These are phyloP conservation scores for Poeciliopsis presidionis DNA, from an alignment of 2,797 vertebrate species.

Conservation along the genomic window DNA sequence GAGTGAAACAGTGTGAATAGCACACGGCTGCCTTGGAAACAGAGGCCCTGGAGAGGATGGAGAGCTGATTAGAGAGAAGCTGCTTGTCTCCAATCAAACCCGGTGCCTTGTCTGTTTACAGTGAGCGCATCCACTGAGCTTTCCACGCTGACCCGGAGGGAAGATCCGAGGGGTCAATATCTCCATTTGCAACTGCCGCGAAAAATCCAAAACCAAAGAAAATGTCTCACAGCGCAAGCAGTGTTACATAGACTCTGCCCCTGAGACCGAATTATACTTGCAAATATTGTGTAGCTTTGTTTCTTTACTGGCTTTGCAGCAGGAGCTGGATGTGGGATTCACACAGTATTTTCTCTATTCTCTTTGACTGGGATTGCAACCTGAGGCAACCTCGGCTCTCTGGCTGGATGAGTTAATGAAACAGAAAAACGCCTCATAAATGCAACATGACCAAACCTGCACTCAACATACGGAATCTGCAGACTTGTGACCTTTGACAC, in stretches of 20 bases:
- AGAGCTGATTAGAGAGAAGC: constrained; percentile 47
- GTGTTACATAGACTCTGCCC: background rate
- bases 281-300: constrained; percentile 3
- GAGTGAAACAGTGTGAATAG: constrained; percentile 25
- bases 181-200: constrained; percentile 14
- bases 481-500: background rate
- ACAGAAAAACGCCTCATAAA: background rate
- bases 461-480: background rate
- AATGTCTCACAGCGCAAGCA: background rate
- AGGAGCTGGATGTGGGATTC: constrained; percentile 7
- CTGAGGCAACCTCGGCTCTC: background rate
- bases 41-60: constrained; percentile 37
- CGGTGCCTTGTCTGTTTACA: constrained; percentile 36
- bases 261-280: constrained; percentile 2
- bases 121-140: constrained; percentile 16
- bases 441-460: background rate
- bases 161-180: background rate
- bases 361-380: constrained; percentile 3
- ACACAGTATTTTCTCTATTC: background rate
- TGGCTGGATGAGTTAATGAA: background rate
- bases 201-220: constrained; percentile 5
- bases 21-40: constrained; percentile 63
- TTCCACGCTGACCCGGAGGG: constrained; percentile 4
- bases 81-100: constrained; percentile 41
- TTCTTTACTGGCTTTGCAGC: background rate